phyloP scores from a whole-genome alignment of 1,140 invertebrate species.

The Sitobion miscanthi region DNA sequence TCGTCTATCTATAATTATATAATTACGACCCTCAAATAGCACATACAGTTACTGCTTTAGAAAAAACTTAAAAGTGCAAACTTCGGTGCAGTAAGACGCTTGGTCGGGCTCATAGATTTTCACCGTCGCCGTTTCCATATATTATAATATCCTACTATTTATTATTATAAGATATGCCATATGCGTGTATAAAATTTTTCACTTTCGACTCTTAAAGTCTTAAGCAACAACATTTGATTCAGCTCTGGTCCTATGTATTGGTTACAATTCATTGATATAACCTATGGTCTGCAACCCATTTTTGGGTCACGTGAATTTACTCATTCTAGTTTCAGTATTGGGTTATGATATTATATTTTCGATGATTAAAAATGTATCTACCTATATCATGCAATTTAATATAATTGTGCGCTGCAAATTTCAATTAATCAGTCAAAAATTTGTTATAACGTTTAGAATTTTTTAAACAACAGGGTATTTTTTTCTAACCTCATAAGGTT shows the following conservation, averaged over 20 bases:
- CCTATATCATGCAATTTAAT: neutral
- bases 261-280: neutral
- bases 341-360: neutral
- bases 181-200: neutral
- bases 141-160: neutral
- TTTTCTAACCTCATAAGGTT: neutral
- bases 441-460: neutral
- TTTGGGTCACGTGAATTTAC: neutral
- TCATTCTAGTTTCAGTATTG: neutral
- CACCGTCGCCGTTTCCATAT: neutral
- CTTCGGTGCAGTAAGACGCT: neutral
- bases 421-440: neutral
- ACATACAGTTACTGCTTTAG: neutral
- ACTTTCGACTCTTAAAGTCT: neutral
- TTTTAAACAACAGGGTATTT: neutral
- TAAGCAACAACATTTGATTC: neutral
- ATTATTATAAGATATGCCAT: neutral
- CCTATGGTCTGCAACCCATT: neutral
- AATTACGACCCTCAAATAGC: neutral
- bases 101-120: neutral
- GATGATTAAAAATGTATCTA: neutral
- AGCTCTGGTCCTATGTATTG: neutral
- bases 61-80: neutral
- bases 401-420: neutral
- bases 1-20: neutral